Base-by-base conservation (phyloP, 2,888 invertebrate species). In the Agelastica alni region DNA sequence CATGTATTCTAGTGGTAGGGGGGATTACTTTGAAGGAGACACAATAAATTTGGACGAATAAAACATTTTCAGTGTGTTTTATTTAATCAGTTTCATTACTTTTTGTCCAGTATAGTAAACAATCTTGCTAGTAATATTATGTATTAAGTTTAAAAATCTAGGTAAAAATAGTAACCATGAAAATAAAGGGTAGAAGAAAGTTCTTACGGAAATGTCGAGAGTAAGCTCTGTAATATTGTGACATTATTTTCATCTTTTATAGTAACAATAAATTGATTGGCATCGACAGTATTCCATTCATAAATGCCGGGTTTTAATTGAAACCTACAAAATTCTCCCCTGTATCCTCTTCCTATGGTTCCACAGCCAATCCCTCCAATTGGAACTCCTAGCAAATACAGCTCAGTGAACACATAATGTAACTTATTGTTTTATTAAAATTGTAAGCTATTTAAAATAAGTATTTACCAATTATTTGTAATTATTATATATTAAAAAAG, bases 281-380 rank as follows among this genome's bases (percentile, higher is more conserved):
- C 92, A 58, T 86, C 85, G 9, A 93, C 84, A 4, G 87, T 87
- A 64, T 89, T 82, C 75, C 93, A 91, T 69, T 93, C 89, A 77
- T 94, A 95, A 55, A 91, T 81, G 42, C 96, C 96, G 0, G 96
- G 96, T 58, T 85, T 84, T 71, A 97, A 80, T 75, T 93, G 92
- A 75, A 87, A 96, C 51, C 96, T 84, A 75, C 95, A 94, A 78
- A 96, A 96, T 77, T 95, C 94, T 12, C 96, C 96, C 69, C 87
- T 86, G 77, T 85, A 96, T 3, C 96, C 96, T 47, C 96, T 83
- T 2, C 96, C 96, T 67, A 97, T 96, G 0, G 90, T 86, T 1
- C 89, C 89, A 60, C 84, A 81, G 2, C 93, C 93, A 58, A 93
- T 86, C 37, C 91, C 91, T 51, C 93, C 93, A 62, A 91, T 79